A percentile compares a stretch with the other conserved stretches of the same genome.
Evolutionary conservation across 2,113 vertebrate species (phyloP).

Genomic region (Mesocricetus auratus): DNA sequence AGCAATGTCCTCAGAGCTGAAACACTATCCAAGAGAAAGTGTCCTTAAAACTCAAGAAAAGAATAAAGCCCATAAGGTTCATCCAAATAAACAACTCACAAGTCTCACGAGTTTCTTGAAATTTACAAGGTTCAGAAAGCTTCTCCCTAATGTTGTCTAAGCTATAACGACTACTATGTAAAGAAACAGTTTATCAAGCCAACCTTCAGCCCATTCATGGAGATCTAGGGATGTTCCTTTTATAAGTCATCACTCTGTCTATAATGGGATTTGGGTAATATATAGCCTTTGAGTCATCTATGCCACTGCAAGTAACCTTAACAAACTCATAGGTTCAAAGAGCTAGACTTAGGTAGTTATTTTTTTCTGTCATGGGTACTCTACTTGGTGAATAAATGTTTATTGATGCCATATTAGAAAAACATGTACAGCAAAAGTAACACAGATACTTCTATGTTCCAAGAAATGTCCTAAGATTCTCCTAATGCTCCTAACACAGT

Average conservation of each 20-base stretch:
- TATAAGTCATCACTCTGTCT: not conserved
- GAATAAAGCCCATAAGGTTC: not conserved
- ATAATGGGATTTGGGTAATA: not conserved
- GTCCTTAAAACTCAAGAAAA: not conserved
- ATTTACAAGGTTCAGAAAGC: not conserved
- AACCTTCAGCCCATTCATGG: not conserved
- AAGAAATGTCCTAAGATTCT: not conserved
- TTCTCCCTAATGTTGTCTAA: no score
- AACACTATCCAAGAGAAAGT: not conserved
- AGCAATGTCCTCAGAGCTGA: not conserved
- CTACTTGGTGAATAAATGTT: not conserved
- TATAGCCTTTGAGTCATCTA: not conserved
- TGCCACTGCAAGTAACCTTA: not conserved
- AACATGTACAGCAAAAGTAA: not conserved
- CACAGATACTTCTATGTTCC: no score
- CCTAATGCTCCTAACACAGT: not conserved
- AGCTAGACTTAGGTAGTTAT: not conserved
- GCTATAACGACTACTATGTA: not conserved
- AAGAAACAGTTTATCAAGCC: not conserved
- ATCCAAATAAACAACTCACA: not conserved
- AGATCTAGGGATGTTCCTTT: not conserved
- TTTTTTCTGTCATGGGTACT: not conserved
- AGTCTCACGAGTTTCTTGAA: not conserved
- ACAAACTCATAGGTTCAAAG: not conserved
- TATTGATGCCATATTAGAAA: not conserved